Conservation (phyloP, 2,888 invertebrate species). For the Atherix ibis region DNA sequence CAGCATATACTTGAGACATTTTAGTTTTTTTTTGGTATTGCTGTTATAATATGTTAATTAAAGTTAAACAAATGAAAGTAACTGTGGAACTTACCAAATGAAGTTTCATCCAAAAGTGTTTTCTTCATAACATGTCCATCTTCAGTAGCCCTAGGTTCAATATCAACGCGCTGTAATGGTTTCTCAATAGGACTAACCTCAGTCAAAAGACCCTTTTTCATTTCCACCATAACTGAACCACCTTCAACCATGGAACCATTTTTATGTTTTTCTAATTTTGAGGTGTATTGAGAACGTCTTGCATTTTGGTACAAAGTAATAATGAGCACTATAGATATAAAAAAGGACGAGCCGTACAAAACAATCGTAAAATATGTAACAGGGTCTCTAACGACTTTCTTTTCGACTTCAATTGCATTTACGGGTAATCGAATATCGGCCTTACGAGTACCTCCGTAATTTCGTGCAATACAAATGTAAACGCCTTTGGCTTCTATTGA, state of each 20-base stretch:
- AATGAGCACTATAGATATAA: too few relatives aligned
- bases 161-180: constrained; percentile 62
- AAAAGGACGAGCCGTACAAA: too few relatives aligned
- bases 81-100: constrained; percentile 60
- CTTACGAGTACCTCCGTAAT: constrained; percentile 64
- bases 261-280: constrained; percentile 37
- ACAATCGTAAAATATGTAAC: too few relatives aligned
- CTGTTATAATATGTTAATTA: too few relatives aligned
- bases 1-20: too few relatives aligned
- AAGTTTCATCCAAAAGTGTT: constrained; percentile 65
- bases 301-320: too few relatives aligned
- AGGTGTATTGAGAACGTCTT: too few relatives aligned
- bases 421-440: constrained; percentile 52
- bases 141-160: constrained; percentile 56
- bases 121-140: constrained; percentile 71
- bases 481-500: constrained; percentile 55
- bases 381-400: too few relatives aligned
- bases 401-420: too few relatives aligned
- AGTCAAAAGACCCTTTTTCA: constrained; percentile 70
- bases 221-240: constrained; percentile 62
- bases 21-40: too few relatives aligned
- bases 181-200: constrained; percentile 75
- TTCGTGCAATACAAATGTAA: constrained; percentile 67
- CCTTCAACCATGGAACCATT: constrained; percentile 58
- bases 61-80: too few relatives aligned